These are phyloP conservation scores for Drosophila falleni DNA, from an alignment of 2,888 invertebrate genomes.

Conservation along the genomic window DNA sequence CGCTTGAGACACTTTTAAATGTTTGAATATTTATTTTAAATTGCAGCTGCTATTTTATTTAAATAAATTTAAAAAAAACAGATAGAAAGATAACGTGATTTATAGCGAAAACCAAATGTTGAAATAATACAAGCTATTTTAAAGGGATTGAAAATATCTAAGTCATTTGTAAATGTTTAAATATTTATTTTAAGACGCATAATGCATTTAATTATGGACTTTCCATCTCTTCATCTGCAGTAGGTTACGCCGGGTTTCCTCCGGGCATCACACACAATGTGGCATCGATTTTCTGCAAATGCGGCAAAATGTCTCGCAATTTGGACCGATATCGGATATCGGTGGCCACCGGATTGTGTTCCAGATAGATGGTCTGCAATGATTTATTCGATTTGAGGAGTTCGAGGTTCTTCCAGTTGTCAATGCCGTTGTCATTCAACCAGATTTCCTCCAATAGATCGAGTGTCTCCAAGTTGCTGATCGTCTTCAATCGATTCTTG, in stretches of 20 bases:
- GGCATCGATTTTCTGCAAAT: slow-evolving; percentile 96
- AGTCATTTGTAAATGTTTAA: slow-evolving; percentile 5
- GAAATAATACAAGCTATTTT: slow-evolving; percentile 5
- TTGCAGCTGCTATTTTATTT: not conserved
- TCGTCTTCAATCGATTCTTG: slow-evolving; percentile 92
- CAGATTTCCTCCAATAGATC: slow-evolving; percentile 95
- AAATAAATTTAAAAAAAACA: not conserved
- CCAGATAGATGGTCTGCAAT: slow-evolving; percentile 95
- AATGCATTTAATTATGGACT: not conserved
- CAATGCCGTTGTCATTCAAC: slow-evolving; percentile 96
- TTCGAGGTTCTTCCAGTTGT: slow-evolving; percentile 94
- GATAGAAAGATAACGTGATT: not conserved
- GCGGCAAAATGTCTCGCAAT: slow-evolving; percentile 93
- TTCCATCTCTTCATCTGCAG: not conserved
- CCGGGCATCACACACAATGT: slow-evolving; percentile 89
- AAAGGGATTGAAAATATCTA: not conserved
- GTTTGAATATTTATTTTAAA: slow-evolving; percentile 25
- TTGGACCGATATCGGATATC: slow-evolving; percentile 96
- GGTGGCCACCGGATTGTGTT: slow-evolving; percentile 94
- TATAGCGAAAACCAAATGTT: not conserved
- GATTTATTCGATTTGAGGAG: slow-evolving; percentile 89
- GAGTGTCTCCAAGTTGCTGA: slow-evolving; percentile 93
- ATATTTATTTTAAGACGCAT: slow-evolving; percentile 31
- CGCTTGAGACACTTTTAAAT: not conserved
- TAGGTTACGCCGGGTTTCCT: slow-evolving; percentile 31